These are phyloP conservation scores for Acestrorhynchus altus DNA, from an alignment of 2,797 vertebrate genomes.

Conservation along the genomic window DNA sequence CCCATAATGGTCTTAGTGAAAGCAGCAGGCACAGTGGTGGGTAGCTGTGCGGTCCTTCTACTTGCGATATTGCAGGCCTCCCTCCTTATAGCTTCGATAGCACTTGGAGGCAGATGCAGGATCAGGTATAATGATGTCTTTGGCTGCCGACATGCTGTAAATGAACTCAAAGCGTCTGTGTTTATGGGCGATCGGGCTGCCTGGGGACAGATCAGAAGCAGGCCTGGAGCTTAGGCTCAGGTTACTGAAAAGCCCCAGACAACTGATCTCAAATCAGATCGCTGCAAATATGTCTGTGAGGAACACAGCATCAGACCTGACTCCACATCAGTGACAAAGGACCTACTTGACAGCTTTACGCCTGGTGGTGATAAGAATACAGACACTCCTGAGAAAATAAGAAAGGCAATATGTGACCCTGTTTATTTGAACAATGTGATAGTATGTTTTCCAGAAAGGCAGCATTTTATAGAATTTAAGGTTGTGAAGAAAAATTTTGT, in stretches of 20 bases:
- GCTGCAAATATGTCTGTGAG: slow-evolving; percentile 33
- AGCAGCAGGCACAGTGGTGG: slow-evolving; percentile 57
- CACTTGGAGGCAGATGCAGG: slow-evolving; percentile 51
- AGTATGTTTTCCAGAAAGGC: background rate
- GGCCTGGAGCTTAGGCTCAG: slow-evolving; percentile 55
- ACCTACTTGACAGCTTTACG: slow-evolving; percentile 29
- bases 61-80: slow-evolving; percentile 59
- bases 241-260: slow-evolving; percentile 52
- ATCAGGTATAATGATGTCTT: slow-evolving; percentile 61
- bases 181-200: slow-evolving; percentile 56
- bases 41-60: slow-evolving; percentile 51
- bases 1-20: slow-evolving; percentile 66
- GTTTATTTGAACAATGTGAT: background rate
- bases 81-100: slow-evolving; percentile 46
- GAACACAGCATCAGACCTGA: slow-evolving; percentile 45
- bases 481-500: no score
- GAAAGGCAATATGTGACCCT: background rate
- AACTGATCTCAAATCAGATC: slow-evolving; percentile 50
- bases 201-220: slow-evolving; percentile 59
- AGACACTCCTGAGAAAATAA: slow-evolving; percentile 27
- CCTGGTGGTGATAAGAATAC: slow-evolving; percentile 43
- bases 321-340: slow-evolving; percentile 27
- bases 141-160: slow-evolving; percentile 56
- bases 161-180: slow-evolving; percentile 59
- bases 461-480: background rate